Percentiles rank a stretch among this genome's conserved stretches.
Conservation (phyloP, 1,140 invertebrate species). For the Halictus rubicundus region DNA sequence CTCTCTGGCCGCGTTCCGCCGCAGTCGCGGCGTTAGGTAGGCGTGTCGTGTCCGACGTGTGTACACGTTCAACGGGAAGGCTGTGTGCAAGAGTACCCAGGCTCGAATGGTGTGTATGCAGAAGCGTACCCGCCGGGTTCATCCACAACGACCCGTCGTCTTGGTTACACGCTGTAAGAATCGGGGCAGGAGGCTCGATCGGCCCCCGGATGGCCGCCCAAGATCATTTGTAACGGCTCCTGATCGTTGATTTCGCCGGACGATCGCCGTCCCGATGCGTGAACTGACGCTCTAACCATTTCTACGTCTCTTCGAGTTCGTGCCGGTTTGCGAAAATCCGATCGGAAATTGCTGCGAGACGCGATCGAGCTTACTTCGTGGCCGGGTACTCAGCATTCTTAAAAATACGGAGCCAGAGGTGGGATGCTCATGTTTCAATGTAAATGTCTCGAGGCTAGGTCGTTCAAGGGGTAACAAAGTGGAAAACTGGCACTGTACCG, state of each 20-base stretch:
- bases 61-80: conserved; percentile 31
- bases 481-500: too few species aligned
- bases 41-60: conserved; percentile 68
- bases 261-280: neutral
- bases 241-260: conserved; percentile 10
- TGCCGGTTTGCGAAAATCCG: too few species aligned
- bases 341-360: too few species aligned
- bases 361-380: too few species aligned
- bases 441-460: too few species aligned
- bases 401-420: too few species aligned
- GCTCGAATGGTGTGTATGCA: neutral
- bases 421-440: too few species aligned
- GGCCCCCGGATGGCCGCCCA: neutral
- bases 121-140: neutral
- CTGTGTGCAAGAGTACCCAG: neutral
- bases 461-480: too few species aligned
- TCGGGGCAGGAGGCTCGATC: neutral
- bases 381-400: too few species aligned
- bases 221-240: conserved; percentile 1
- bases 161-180: conserved; percentile 21
- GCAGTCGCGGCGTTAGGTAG: conserved; percentile 76
- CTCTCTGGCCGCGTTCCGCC: conserved; percentile 78
- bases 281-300: too few species aligned
- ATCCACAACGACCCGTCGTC: conserved; percentile 13
- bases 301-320: too few species aligned